Base-by-base conservation (phyloP, 2,797 vertebrate genomes). In the Eospalax fontanierii region DNA sequence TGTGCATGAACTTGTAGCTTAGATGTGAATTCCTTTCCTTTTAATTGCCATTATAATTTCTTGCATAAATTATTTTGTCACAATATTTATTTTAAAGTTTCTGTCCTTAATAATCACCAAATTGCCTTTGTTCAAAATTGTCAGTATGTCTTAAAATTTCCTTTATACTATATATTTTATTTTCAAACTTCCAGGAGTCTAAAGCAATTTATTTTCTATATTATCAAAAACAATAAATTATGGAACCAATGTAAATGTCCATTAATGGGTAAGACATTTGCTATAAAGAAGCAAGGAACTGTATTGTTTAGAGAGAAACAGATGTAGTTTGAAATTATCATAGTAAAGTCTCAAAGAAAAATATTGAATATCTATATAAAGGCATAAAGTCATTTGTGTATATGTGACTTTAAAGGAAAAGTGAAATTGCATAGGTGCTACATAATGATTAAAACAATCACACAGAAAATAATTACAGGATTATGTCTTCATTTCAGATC, bases 11-110 rank as follows among this genome's bases (percentile, higher is more conserved):
- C 95, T 26, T 43, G 33, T 70, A 38, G 0, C 57, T 85, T 96
- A 66, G 96, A 76, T 78, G 19, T 75, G 14, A 6, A 90, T 59
- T 80, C 16, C 68, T 57, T 89, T 87, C 30, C 68, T 96, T 79
- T 84, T 84, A 91, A 94, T 28, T 12, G 96, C 57, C 90, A 6
- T 84, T 12, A 82, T 26, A n/a, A 46, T 30, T 96, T 33, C 92
- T 8, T 66, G 83, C 66, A 93, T 28, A 88, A 59, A 68, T 35
- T 40, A 57, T 68, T 57, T 96, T 61, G 4, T 24, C 3, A 38
- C 9, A 80, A 4, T 90, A 90, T 61, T 71, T 3, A 84, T 85
- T 75, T 50, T 88, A 21, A 38, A 57, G n/a, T 71, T 78, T 40
- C 9, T 38, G 19, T 30, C 2, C 76, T 91, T 54, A n/a, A 73